Base-by-base conservation (phyloP, 2,888 invertebrate genomes). In the Brachyopa scutellaris region DNA sequence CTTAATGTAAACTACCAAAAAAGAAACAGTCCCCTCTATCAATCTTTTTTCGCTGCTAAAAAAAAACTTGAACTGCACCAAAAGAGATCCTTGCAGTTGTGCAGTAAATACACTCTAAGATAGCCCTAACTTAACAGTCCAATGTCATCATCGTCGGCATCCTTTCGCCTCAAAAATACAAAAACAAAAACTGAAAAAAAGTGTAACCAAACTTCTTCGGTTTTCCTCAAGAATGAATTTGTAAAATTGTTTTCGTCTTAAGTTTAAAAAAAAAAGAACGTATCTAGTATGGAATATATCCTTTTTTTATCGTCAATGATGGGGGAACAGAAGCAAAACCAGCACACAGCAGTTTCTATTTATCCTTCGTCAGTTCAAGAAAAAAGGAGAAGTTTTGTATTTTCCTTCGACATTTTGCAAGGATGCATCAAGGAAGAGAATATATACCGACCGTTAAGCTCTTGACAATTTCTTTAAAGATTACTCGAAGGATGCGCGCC, bases 161-260 rank as follows among this genome's bases (percentile, higher is more conserved):
- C 62, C 61, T 72, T 76, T 7, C 7, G 40, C 23, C 33, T 59
- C 13, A 36, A 19, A 17, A 47, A 36, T 31, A 45, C 15, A 33
- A 21, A 36, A 31, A 26, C 15, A 31, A 55, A 38, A 53, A 53
- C n/a, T n/a, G 31, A 33, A 47, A 45, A 47, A 47, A 61, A 40
- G 8, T 55, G 31, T 38, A 67, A 55, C 66, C 55, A 66, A 84
- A 78, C 62, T 80, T 84, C 82, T 85, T 84, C 77, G 84, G 72
- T 78, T 78, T 74, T 72, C 84, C 74, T 78, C 80, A 66, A 64
- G 47, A 77, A 84, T 78, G 84, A 84, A 84, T 85, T 84, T 78
- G 80, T 84, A 70, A 84, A 85, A 85, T 85, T 84, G 84, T 85
- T 85, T 82, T 84, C 84, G 74, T 82, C 80, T 84, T 59, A 79